These are phyloP conservation scores for Argya squamiceps DNA, from an alignment of 2,797 vertebrate species.

Conservation along the genomic window DNA sequence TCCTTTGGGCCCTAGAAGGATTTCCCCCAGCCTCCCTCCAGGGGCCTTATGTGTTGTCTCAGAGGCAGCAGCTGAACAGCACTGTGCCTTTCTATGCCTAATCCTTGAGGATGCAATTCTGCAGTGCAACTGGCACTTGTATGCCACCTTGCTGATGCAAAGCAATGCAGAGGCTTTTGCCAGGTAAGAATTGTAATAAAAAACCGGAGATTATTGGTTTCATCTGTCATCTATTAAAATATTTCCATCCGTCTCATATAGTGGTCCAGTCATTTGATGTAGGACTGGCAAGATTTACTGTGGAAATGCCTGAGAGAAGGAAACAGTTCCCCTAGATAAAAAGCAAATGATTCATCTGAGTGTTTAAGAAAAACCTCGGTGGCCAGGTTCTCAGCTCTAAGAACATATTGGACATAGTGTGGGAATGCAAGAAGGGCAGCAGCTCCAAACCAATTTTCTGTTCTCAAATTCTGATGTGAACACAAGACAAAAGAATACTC, in stretches of 20 bases:
- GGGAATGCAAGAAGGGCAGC: neutral
- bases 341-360: neutral
- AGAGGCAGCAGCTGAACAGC: neutral
- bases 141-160: neutral
- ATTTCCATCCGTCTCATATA: neutral
- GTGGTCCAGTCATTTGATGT: neutral
- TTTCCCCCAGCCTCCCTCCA: neutral
- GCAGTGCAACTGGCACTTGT: neutral
- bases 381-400: neutral
- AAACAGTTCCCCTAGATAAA: conserved; percentile 34
- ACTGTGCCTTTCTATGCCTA: neutral
- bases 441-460: neutral
- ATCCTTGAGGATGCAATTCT: neutral
- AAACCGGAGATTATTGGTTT: neutral
- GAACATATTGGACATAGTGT: neutral
- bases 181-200: neutral
- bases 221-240: neutral
- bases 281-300: conserved; percentile 9
- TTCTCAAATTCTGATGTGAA: neutral
- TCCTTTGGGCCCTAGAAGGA: neutral
- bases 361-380: neutral
- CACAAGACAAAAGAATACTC: neutral
- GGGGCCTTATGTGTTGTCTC: neutral
- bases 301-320: conserved; percentile 19
- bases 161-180: neutral